Percentiles rank a stretch among this genome's conserved stretches.
These are phyloP conservation scores for Nyctereutes procyonoides DNA, from an alignment of 2,113 vertebrate species.

Conservation along the genomic window DNA sequence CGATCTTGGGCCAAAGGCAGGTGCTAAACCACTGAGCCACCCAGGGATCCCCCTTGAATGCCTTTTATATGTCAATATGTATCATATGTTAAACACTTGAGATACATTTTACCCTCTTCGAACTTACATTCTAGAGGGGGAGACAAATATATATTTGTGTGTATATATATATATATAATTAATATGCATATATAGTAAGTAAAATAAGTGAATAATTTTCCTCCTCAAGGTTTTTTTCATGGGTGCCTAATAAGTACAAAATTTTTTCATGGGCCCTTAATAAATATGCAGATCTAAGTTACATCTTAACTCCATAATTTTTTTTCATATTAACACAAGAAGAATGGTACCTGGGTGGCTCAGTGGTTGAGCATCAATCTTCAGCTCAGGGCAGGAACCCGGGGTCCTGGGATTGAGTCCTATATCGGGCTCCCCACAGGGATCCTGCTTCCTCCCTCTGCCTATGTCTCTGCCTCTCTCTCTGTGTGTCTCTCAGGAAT, in stretches of 20 bases:
- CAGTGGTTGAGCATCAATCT: no score
- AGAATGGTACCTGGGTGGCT: background rate
- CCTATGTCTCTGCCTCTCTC: no score
- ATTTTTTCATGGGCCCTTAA: background rate
- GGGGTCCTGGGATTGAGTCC: no score
- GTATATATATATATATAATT: background rate
- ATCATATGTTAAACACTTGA: background rate
- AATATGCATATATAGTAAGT: background rate
- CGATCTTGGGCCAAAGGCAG: no score
- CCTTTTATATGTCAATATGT: background rate
- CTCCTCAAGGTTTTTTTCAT: background rate
- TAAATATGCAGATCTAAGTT: background rate
- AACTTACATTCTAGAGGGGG: background rate
- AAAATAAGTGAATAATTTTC: background rate
- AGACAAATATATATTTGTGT: background rate
- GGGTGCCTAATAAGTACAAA: background rate
- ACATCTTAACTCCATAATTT: background rate
- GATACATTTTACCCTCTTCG: background rate
- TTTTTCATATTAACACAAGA: constrained; percentile 34
- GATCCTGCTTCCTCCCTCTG: no score
- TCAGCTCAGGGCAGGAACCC: no score
- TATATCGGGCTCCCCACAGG: no score
- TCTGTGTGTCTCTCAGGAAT: no score
- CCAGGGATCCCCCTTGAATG: background rate
- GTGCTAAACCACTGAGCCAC: no score